Evolutionary conservation across 2,797 vertebrate genomes (phyloP).

Genomic region (Tiaroga cobitis): DNA sequence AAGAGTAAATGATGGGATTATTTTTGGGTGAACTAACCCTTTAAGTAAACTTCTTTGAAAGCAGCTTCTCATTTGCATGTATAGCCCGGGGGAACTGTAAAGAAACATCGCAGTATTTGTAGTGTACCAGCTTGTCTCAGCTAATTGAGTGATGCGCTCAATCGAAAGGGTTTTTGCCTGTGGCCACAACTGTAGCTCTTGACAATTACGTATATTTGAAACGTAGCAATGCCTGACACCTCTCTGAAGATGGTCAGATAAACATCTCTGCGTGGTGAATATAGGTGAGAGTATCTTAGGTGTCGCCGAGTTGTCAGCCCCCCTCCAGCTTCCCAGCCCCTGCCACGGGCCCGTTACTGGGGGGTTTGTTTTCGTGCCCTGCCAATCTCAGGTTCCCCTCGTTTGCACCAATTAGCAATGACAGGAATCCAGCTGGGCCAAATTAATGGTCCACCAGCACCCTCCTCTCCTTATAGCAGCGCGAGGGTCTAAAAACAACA

Average conservation of each 20-base stretch:
- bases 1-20: too few relatives aligned
- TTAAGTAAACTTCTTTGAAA: not conserved
- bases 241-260: conserved; percentile 30
- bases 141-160: not conserved
- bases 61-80: conserved; percentile 11
- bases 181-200: conserved; percentile 33
- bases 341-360: conserved; percentile 31
- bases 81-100: not conserved
- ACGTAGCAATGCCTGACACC: not conserved
- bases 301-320: not conserved
- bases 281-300: conserved; percentile 7
- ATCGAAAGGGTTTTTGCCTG: conserved; percentile 7
- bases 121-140: not conserved
- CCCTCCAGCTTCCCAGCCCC: conserved; percentile 6
- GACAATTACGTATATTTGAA: conserved; percentile 3
- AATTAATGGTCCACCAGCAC: conserved; percentile 45
- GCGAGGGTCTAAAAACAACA: conserved; percentile 61
- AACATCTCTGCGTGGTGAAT: conserved; percentile 1
- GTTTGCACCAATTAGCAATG: conserved; percentile 62
- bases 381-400: conserved; percentile 47
- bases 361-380: conserved; percentile 53
- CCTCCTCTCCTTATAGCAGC: conserved; percentile 43
- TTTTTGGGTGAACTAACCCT: not conserved
- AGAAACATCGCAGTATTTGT: not conserved
- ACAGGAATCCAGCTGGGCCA: conserved; percentile 61